phyloP scores from a whole-genome alignment of 2,113 vertebrate genomes.

The Perccottus glenii region DNA sequence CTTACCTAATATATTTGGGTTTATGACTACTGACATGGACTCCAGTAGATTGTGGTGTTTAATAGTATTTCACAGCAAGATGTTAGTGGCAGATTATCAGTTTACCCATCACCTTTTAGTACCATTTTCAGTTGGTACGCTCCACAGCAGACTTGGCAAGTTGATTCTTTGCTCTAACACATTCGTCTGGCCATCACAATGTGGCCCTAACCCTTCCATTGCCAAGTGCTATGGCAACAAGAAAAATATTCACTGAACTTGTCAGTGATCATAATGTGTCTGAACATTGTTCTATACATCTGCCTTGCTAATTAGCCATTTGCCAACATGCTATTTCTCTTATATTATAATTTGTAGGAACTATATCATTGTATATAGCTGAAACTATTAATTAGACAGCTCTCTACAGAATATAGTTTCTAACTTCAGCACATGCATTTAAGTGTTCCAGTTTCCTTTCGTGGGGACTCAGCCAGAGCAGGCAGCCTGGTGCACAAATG shows the following conservation, averaged over 20 bases:
- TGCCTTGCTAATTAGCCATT: conserved; percentile 5
- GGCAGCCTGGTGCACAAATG: conserved; percentile 45
- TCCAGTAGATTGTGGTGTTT: no score
- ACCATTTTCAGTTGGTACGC: no score
- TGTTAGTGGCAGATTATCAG: no score
- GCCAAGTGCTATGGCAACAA: background rate
- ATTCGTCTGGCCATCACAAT: no score
- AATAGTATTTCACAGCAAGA: no score
- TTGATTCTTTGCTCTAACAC: no score
- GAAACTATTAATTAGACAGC: conserved; percentile 72
- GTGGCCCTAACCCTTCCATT: background rate
- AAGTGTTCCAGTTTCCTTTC: conserved; percentile 49
- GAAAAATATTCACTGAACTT: conserved; percentile 2
- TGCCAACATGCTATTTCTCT: conserved; percentile 7
- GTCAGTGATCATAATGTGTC: background rate
- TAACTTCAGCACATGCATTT: conserved; percentile 57
- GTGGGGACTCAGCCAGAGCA: conserved; percentile 52
- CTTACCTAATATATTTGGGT: no score
- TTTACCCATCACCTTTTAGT: no score
- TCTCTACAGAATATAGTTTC: conserved; percentile 57
- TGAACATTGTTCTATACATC: conserved; percentile 5
- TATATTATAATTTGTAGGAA: conserved; percentile 9
- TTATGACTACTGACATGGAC: no score
- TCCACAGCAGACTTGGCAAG: no score
- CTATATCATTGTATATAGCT: conserved; percentile 37